Conservation (phyloP, 2,113 vertebrate genomes). For the Phyllostomus hastatus region DNA sequence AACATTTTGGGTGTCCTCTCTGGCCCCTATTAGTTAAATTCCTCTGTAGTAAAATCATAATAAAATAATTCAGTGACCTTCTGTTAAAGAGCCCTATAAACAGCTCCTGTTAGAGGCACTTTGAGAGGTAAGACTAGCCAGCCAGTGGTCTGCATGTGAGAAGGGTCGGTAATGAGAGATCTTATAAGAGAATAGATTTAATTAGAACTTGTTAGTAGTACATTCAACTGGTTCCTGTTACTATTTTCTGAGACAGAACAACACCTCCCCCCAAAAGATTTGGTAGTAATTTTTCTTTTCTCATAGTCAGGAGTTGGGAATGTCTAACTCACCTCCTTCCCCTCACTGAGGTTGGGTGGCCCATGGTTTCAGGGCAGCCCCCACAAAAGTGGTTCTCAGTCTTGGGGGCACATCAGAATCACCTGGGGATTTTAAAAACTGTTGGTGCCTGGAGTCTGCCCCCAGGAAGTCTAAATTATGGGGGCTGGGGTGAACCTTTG, state of each 20-base stretch:
- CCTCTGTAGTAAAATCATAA: constrained; percentile 6
- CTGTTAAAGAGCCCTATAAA: not conserved
- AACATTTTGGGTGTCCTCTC: not conserved
- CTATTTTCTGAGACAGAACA: not conserved
- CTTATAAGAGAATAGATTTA: not conserved
- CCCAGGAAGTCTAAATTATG: not conserved
- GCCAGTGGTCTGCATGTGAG: not conserved
- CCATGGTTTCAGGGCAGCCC: not conserved
- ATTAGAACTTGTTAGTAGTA: not conserved
- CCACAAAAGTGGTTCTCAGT: not conserved
- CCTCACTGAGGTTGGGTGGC: not conserved
- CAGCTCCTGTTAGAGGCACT: not conserved
- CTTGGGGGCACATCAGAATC: not conserved
- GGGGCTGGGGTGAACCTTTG: not conserved
- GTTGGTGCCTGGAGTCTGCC: not conserved
- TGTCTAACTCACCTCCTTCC: not conserved
- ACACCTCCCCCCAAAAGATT: not conserved
- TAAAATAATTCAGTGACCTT: constrained; percentile 22
- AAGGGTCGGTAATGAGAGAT: not conserved
- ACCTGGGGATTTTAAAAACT: not conserved
- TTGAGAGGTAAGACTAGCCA: not conserved
- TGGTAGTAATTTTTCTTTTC: not conserved
- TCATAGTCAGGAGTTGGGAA: not conserved
- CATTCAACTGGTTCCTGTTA: not conserved
- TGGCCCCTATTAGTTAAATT: not conserved